Conservation (phyloP, 2,113 vertebrate species). For the Herpailurus yagouaroundi region DNA sequence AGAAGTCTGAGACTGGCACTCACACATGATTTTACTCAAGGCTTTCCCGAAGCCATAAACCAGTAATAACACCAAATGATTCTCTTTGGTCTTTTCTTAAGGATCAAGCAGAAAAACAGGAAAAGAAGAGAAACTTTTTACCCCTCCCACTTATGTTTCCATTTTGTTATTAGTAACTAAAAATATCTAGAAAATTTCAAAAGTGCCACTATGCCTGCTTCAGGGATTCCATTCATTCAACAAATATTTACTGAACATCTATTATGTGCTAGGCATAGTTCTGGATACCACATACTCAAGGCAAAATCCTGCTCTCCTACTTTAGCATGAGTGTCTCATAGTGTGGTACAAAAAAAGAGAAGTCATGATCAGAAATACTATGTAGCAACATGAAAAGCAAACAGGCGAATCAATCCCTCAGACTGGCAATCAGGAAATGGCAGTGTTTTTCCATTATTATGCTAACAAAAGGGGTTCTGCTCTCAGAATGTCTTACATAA, state of each 20-base stretch:
- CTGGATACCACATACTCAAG: not conserved
- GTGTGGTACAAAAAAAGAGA: not conserved
- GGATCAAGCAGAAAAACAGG: not conserved
- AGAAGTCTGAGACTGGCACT: not conserved
- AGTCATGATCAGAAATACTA: not conserved
- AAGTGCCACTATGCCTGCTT: not conserved
- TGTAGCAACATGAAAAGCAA: not conserved
- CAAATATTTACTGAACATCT: not conserved
- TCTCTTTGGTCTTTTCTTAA: not conserved
- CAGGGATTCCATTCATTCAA: not conserved
- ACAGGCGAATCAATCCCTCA: not conserved
- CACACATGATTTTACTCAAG: constrained; percentile 13
- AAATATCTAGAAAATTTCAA: not conserved
- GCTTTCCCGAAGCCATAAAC: not conserved
- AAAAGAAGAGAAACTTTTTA: not conserved
- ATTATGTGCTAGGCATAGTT: not conserved
- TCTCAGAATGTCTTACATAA: not conserved
- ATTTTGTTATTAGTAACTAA: constrained; percentile 28
- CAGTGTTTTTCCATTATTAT: not conserved
- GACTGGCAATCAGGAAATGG: not conserved
- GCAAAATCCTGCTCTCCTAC: not conserved
- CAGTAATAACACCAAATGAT: constrained; percentile 23
- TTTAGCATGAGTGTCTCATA: not conserved
- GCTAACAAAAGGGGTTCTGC: not conserved
- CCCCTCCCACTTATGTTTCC: not conserved